Evolutionary conservation across 2,113 vertebrate genomes (phyloP), one percentile per base, ranked within the genome.

Genomic region (Eulemur rufifrons): DNA sequence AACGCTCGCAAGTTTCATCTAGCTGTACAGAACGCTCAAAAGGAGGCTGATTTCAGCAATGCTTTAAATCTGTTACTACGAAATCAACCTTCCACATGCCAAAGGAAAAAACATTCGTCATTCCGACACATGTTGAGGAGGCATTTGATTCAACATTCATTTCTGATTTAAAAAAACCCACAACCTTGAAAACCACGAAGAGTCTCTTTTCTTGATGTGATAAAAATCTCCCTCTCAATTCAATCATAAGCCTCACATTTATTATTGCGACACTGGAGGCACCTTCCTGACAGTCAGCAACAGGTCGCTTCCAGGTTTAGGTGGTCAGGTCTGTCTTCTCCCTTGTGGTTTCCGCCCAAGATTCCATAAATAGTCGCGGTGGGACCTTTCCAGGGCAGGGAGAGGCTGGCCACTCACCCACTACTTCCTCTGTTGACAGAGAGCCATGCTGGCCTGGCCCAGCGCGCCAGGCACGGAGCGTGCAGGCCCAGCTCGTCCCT

Each of bases 241-340:
- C 20, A 0, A 2, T 0, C 0, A 2, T 0, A 20, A 3, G 2
- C 23, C 3, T 0, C 39, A 0, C 17, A 0, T 6, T 54, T 45
- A 3, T 3, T 1, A 0, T 0, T 5, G 71, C 71, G 4, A 13
- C 12, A 0, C 8, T 0, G 1, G 54, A 20, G 34, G 27, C 42
- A 8, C 27, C 11, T 18, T 14, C 39, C 0, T 5, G 0, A 5
- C 29, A 21, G 37, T 10, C 54, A 8, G 56, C 29, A 47, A 2
- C 3, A 27, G 2, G 3, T 0, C 1, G 0, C 3, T 8, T 12
- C 37, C 8, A 6, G 14, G 8, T 18, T 27, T 6, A 45, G 45
- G 39, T 0, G 6, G 9, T 20, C 56, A 10, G 37, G 6, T 39
- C 64, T 59, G 21, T 21, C 69, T 54, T 42, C 86, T 50, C 37